These are phyloP conservation scores for Trogon melanurus DNA, from an alignment of 2,113 vertebrate species.

Conservation along the genomic window DNA sequence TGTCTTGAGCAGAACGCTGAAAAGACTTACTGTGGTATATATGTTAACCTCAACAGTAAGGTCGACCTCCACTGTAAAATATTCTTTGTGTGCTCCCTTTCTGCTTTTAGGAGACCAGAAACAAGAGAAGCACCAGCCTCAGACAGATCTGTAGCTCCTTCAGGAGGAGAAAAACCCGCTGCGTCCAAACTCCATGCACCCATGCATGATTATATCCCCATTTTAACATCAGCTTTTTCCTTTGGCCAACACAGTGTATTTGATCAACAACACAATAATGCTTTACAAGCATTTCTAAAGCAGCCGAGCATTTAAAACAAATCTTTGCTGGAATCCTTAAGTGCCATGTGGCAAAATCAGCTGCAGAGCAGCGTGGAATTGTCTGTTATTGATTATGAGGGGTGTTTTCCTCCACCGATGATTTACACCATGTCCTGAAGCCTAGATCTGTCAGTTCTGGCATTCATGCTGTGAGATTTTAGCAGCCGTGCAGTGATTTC, in stretches of 20 bases:
- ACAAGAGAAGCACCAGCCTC: not conserved
- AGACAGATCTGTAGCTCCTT: not conserved
- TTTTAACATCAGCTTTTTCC: not conserved
- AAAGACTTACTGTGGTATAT: not conserved
- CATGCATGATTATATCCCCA: not conserved
- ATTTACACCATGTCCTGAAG: conserved; percentile 42
- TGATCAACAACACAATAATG: conserved; percentile 16
- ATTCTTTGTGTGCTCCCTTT: not conserved
- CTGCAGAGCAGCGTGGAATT: conserved; percentile 58
- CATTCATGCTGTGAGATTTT: conserved; percentile 20
- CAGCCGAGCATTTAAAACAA: conserved; percentile 33
- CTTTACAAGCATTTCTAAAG: conserved; percentile 52
- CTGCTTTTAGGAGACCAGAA: not conserved
- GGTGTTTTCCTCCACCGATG: conserved; percentile 50
- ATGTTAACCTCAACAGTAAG: not conserved
- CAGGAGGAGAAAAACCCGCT: not conserved
- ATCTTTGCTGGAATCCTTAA: conserved; percentile 36
- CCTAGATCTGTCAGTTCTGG: conserved; percentile 47
- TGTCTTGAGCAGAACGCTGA: not conserved
- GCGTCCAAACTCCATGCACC: not conserved
- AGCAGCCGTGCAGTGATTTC: conserved; percentile 37
- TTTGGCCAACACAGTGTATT: not conserved
- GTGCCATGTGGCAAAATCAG: conserved; percentile 53
- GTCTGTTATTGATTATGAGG: conserved; percentile 68
- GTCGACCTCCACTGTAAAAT: not conserved